Evolutionary conservation across 2,113 vertebrate genomes (phyloP).

Genomic region (Boulengeromyrus knoepffleri): DNA sequence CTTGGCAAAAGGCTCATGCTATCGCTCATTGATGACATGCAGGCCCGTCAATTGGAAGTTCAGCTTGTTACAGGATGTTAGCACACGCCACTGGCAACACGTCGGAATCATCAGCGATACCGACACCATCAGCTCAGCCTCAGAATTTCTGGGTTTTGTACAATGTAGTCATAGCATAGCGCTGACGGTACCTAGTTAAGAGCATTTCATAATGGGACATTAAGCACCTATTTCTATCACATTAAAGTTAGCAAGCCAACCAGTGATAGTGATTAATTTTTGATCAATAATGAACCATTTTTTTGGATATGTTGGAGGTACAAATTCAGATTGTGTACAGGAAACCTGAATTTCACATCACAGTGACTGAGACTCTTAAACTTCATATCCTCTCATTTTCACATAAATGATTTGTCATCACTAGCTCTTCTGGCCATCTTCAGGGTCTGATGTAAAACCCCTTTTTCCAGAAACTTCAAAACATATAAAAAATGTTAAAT

Average conservation of each 20-base stretch:
- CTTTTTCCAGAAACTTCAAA: neutral
- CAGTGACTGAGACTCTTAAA: neutral
- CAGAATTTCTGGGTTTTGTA: neutral
- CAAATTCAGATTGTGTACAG: neutral
- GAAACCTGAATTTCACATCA: neutral
- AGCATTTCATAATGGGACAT: neutral
- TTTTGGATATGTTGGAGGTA: neutral
- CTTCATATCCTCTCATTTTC: neutral
- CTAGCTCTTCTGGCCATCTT: neutral
- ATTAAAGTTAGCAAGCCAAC: neutral
- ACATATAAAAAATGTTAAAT: neutral
- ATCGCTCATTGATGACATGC: constrained; percentile 22
- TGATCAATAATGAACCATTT: neutral
- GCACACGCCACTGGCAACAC: constrained; percentile 28
- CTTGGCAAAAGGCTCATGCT: constrained; percentile 64
- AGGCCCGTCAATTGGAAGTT: constrained; percentile 23
- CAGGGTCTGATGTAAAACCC: neutral
- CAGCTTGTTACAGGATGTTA: constrained; percentile 23
- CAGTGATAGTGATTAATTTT: neutral
- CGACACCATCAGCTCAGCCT: neutral
- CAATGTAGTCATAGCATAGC: neutral
- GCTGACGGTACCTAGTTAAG: neutral
- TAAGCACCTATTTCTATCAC: neutral
- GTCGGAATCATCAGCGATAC: neutral
- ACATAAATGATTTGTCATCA: neutral